phyloP scores from a whole-genome alignment of 2,888 invertebrate species.

The Andrena praecox region DNA sequence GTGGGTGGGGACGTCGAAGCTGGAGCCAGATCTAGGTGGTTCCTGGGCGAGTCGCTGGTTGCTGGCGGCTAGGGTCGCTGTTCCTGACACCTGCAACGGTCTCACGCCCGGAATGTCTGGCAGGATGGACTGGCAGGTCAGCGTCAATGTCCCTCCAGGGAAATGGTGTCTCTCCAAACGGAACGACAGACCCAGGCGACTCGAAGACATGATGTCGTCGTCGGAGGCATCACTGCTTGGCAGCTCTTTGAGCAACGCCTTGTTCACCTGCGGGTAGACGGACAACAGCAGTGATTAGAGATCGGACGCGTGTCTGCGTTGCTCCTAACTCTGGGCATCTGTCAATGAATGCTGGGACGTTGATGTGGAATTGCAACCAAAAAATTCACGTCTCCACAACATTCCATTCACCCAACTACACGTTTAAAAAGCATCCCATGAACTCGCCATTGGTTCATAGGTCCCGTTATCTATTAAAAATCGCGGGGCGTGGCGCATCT shows the following conservation, averaged over 20 bases:
- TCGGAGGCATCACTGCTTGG: slow-evolving; percentile 63
- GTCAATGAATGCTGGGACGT: too few species aligned
- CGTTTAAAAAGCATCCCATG: too few species aligned
- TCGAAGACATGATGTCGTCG: slow-evolving; percentile 69
- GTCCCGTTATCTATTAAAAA: not conserved
- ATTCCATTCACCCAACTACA: too few species aligned
- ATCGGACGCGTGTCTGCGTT: not conserved
- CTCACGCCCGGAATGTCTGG: slow-evolving; percentile 74
- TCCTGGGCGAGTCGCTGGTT: slow-evolving; percentile 82
- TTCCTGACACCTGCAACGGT: slow-evolving; percentile 70
- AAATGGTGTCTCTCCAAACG: slow-evolving; percentile 80
- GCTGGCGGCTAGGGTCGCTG: slow-evolving; percentile 79
- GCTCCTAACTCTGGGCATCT: too few species aligned
- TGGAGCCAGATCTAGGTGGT: slow-evolving; percentile 73
- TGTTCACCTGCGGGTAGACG: slow-evolving; percentile 71
- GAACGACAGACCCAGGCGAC: slow-evolving; percentile 74
- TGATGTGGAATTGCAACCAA: too few species aligned
- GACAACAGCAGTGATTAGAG: not conserved
- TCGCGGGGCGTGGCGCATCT: not conserved
- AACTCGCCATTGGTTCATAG: not conserved
- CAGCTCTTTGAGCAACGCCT: slow-evolving; percentile 70
- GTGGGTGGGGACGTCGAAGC: slow-evolving; percentile 1
- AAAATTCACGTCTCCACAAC: too few species aligned
- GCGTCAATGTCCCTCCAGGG: slow-evolving; percentile 76
- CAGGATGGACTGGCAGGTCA: slow-evolving; percentile 78